phyloP scores from a whole-genome alignment of 2,888 invertebrate genomes.

The Cetonia aurata region DNA sequence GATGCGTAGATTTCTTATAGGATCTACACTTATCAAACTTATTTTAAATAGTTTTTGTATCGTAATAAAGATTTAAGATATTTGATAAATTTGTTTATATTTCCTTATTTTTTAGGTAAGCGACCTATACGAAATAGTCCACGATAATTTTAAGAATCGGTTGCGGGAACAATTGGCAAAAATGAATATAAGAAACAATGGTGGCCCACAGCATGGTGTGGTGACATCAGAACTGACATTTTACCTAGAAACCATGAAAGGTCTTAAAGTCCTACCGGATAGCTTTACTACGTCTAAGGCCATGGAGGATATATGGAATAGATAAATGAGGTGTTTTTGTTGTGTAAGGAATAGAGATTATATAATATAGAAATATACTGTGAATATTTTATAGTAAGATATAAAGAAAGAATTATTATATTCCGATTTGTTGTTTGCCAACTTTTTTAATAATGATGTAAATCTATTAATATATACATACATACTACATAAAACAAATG shows the following conservation, averaged over 20 bases:
- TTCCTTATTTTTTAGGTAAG: constrained; percentile 57
- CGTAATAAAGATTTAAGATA: no score
- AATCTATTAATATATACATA: constrained; percentile 24
- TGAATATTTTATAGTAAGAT: constrained; percentile 46
- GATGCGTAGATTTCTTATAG: no score
- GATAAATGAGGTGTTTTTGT: constrained; percentile 64
- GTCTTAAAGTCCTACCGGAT: constrained; percentile 81
- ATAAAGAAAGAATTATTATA: constrained; percentile 32
- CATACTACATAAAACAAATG: not conserved
- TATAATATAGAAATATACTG: constrained; percentile 31
- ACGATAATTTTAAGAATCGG: constrained; percentile 88
- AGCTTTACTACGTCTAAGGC: constrained; percentile 81
- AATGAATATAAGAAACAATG: constrained; percentile 93
- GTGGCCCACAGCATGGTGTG: constrained; percentile 96
- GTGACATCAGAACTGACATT: constrained; percentile 94
- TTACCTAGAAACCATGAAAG: constrained; percentile 88
- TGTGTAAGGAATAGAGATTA: constrained; percentile 18
- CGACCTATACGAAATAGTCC: constrained; percentile 74
- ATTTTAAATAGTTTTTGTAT: no score
- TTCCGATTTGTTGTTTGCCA: constrained; percentile 45
- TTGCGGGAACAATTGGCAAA: constrained; percentile 85
- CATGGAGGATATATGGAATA: constrained; percentile 87
- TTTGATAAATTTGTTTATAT: not conserved
- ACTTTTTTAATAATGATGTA: constrained; percentile 43
- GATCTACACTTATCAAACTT: no score